These are phyloP conservation scores for Forbesichthys agassizii DNA, from an alignment of 2,113 vertebrate genomes.

Conservation along the genomic window DNA sequence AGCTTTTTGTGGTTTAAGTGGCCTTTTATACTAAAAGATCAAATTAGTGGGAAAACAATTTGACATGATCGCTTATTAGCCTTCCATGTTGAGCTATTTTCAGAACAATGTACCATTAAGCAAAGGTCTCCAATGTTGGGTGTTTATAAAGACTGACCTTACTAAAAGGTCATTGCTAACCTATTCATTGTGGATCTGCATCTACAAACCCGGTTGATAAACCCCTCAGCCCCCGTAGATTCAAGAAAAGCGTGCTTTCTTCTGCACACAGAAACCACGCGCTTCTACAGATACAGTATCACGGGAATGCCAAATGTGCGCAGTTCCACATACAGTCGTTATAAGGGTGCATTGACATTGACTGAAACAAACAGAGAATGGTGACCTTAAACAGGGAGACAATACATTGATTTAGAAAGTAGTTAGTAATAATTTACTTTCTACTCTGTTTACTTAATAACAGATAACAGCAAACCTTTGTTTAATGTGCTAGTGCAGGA, in stretches of 20 bases:
- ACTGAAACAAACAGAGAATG: constrained; percentile 15
- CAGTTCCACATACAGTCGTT: constrained; percentile 11
- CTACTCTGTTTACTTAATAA: too few species aligned
- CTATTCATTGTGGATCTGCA: constrained; percentile 9
- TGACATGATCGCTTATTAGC: constrained; percentile 19
- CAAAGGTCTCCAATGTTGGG: constrained; percentile 40
- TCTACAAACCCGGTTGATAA: not conserved
- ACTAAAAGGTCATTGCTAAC: constrained; percentile 51
- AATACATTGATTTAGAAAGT: not conserved
- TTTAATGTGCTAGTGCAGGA: not conserved
- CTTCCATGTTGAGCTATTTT: constrained; percentile 37
- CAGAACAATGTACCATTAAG: constrained; percentile 49
- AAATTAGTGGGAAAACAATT: constrained; percentile 40
- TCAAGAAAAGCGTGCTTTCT: not conserved
- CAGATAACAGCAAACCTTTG: too few species aligned
- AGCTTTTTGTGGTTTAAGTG: too few species aligned
- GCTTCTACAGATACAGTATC: constrained; percentile 1
- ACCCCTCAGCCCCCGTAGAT: constrained; percentile 8
- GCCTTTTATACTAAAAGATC: constrained; percentile 16
- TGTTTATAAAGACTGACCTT: constrained; percentile 31
- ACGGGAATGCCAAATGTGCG: not conserved
- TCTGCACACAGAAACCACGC: not conserved
- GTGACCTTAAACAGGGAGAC: constrained; percentile 45
- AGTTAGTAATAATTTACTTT: too few species aligned
- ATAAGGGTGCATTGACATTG: constrained; percentile 8